Conservation (phyloP, 2,888 invertebrate genomes). For the Apotomis capreana region DNA sequence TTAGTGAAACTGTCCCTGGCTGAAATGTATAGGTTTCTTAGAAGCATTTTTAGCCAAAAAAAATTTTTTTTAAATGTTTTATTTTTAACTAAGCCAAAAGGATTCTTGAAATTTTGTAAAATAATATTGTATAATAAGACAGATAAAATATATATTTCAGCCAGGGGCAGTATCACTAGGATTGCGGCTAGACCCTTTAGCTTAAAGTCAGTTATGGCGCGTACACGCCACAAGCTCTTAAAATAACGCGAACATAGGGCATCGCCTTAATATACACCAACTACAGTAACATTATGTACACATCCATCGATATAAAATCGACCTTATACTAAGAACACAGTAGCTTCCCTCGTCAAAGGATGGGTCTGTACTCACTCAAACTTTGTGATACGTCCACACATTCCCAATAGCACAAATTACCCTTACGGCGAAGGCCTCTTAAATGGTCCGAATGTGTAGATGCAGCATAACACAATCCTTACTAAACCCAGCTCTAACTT, state of each 20-base stretch:
- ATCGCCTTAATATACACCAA: slow-evolving; percentile 41
- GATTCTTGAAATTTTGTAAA: too few species aligned
- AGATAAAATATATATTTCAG: too few species aligned
- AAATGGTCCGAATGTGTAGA: background rate
- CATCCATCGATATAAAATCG: slow-evolving; percentile 43
- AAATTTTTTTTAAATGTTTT: too few species aligned
- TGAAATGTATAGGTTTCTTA: too few species aligned
- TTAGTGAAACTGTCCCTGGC: too few species aligned
- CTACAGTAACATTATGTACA: slow-evolving; percentile 48
- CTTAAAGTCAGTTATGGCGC: slow-evolving; percentile 53
- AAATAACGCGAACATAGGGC: slow-evolving; percentile 40
- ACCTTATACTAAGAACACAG: slow-evolving; percentile 39
- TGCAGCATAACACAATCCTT: background rate
- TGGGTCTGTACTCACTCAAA: slow-evolving; percentile 27
- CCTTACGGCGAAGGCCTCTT: background rate
- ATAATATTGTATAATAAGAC: too few species aligned
- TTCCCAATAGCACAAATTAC: slow-evolving; percentile 1
- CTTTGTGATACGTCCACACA: background rate
- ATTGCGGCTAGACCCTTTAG: slow-evolving; percentile 14
- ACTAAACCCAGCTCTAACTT: background rate
- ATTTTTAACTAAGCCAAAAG: too few species aligned
- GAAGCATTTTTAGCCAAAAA: too few species aligned
- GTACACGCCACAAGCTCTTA: slow-evolving; percentile 53
- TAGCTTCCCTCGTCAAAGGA: slow-evolving; percentile 37
- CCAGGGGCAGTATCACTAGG: too few species aligned